Conservation (phyloP, 2,113 vertebrate species). For the Corythornis cristatus region DNA sequence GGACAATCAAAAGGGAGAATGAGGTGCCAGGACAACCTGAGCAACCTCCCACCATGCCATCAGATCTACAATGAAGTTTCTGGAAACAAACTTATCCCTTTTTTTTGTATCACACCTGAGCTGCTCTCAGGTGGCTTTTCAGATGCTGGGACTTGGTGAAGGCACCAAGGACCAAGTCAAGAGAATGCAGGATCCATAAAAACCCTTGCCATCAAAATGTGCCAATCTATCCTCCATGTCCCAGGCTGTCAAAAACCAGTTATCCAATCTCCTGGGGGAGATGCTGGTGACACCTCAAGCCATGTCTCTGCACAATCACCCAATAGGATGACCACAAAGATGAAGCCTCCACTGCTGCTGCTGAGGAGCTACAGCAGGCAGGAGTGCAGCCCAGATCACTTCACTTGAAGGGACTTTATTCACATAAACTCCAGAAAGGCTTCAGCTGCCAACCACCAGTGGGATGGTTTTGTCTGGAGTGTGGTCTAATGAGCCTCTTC, state of each 20-base stretch:
- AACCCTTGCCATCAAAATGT: neutral
- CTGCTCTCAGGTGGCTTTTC: neutral
- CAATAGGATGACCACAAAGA: rapidly evolving
- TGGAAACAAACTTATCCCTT: neutral
- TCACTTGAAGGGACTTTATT: neutral
- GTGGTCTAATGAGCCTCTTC: constrained; percentile 18
- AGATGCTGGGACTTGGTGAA: neutral
- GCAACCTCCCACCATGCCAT: neutral
- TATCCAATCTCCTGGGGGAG: neutral
- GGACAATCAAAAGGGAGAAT: neutral
- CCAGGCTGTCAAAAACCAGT: neutral
- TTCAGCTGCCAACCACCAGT: neutral
- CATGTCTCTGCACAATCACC: rapidly evolving
- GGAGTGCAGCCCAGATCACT: neutral
- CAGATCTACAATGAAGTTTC: neutral
- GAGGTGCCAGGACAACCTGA: neutral
- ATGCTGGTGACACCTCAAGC: neutral
- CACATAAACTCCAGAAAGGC: neutral
- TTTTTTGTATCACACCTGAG: neutral
- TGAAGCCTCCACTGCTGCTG: neutral
- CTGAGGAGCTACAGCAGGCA: neutral
- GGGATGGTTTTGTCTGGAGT: constrained; percentile 31
- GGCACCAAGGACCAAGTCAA: neutral
- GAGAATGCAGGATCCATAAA: neutral
- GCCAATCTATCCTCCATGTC: neutral